Evolutionary conservation across 1,140 invertebrate species (phyloP), one percentile per base, ranked within the genome.

Genomic region (Theocolax elegans): DNA sequence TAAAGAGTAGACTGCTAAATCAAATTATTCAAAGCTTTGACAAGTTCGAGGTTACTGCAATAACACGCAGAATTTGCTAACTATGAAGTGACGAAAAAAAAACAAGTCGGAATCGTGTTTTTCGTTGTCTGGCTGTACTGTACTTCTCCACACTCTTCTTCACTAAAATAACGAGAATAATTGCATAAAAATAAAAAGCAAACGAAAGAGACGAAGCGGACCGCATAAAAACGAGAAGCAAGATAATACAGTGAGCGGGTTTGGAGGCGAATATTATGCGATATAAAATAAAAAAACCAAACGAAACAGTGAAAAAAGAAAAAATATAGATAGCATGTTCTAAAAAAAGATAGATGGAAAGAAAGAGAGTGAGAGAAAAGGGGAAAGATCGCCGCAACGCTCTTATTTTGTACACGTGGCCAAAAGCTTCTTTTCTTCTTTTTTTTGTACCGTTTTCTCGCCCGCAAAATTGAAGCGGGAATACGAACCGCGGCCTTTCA

Each of bases 381-480:
- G 9, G 7, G n/a, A 54, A 31, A 40, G 25, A 31, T 2, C 29
- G 15, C 31, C 8, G 2, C 9, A 21, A 17, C 23, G 31, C 54
- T 60, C 21, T 44, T 44, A 40, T 65, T 29, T 65, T 53, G 40
- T 40, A 0, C 23, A 64, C 42, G 13, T 53, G 25, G 35, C 35
- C 19, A 53, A 23, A 42, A 65, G 48, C 48, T 64, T 51, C 46
- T 64, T 51, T 49, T 0, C 13, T 7, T 21, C 25, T 27, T 51
- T 23, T 23, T 53, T 42, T 53, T 40, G 6, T 17, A 9, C 8
- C 19, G 2, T 53, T 51, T 51, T 27, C 48, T 64, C 29, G 19
- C 9, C 15, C 44, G 13, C 31, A 51, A 53, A 40, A 40, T 53
- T 65, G 21, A 53, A 65, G 17, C 31, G 13, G 13, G 3, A 31